Conservation (phyloP, 1,140 invertebrate genomes). For the Hypsibius dujardini region DNA sequence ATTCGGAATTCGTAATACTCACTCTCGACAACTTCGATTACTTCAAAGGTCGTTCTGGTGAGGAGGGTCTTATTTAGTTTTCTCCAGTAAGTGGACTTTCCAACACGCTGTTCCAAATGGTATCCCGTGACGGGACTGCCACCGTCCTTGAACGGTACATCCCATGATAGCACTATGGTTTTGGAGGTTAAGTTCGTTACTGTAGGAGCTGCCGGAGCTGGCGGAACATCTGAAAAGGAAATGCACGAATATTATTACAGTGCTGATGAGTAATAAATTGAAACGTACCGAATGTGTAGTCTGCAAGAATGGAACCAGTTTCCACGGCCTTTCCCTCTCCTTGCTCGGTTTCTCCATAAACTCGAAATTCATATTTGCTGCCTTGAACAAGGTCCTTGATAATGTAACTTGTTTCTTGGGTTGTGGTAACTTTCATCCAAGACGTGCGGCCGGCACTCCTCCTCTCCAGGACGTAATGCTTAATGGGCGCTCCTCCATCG, state of each 20-base stretch:
- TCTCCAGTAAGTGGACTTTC: slow-evolving; percentile 62
- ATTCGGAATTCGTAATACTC: slow-evolving; percentile 38
- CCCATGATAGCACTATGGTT: slow-evolving; percentile 34
- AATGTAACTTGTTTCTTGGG: slow-evolving; percentile 36
- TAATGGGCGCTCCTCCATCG: slow-evolving; percentile 89
- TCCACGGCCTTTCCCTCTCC: not conserved
- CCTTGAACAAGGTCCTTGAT: slow-evolving; percentile 78
- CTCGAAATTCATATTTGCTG: slow-evolving; percentile 82
- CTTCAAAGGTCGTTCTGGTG: slow-evolving; percentile 25
- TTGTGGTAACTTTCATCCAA: slow-evolving; percentile 3
- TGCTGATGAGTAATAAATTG: not conserved
- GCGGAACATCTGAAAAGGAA: slow-evolving; percentile 45
- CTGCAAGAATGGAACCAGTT: not conserved
- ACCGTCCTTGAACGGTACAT: slow-evolving; percentile 36
- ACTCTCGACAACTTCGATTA: slow-evolving; percentile 35
- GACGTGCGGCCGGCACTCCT: slow-evolving; percentile 27
- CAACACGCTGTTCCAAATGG: slow-evolving; percentile 45
- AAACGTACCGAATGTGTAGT: slow-evolving; percentile 1
- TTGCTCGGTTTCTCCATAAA: slow-evolving; percentile 59
- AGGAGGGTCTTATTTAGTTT: slow-evolving; percentile 34
- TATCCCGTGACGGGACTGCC: slow-evolving; percentile 39
- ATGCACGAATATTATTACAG: not conserved
- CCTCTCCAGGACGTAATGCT: slow-evolving; percentile 90
- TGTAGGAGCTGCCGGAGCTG: slow-evolving; percentile 43
- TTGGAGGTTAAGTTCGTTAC: slow-evolving; percentile 36